These are phyloP conservation scores for Bufo gargarizans DNA, from an alignment of 2,113 vertebrate genomes.

Conservation along the genomic window DNA sequence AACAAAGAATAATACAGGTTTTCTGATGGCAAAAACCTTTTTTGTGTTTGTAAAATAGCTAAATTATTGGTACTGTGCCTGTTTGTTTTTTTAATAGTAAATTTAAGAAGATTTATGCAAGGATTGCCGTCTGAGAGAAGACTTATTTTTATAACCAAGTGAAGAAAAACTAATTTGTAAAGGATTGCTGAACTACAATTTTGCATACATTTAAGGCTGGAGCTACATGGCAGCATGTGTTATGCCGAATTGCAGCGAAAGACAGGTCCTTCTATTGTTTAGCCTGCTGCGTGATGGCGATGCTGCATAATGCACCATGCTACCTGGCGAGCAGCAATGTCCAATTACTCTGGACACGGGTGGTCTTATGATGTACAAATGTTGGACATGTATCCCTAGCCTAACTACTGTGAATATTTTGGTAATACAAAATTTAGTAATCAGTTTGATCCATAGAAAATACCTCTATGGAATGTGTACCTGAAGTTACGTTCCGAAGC, in stretches of 20 bases:
- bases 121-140: not conserved
- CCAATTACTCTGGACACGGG: not conserved
- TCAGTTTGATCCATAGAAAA: not conserved
- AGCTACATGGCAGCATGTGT: not conserved
- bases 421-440: not conserved
- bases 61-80: constrained; percentile 14
- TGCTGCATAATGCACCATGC: not conserved
- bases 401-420: constrained; percentile 42
- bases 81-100: not conserved
- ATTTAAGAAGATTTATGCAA: constrained; percentile 4
- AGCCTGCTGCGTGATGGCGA: not conserved
- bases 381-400: not conserved
- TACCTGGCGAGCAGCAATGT: not conserved
- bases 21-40: constrained; percentile 6
- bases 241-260: not conserved
- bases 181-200: not conserved
- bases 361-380: not conserved
- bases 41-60: not conserved
- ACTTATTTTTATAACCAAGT: constrained; percentile 24
- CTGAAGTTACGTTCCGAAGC: not conserved
- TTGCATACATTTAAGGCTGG: not conserved
- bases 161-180: not conserved
- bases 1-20: not conserved
- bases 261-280: too few relatives aligned
- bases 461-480: not conserved